These are phyloP conservation scores for Urocolius indicus DNA, from an alignment of 2,113 vertebrate species.

Conservation along the genomic window DNA sequence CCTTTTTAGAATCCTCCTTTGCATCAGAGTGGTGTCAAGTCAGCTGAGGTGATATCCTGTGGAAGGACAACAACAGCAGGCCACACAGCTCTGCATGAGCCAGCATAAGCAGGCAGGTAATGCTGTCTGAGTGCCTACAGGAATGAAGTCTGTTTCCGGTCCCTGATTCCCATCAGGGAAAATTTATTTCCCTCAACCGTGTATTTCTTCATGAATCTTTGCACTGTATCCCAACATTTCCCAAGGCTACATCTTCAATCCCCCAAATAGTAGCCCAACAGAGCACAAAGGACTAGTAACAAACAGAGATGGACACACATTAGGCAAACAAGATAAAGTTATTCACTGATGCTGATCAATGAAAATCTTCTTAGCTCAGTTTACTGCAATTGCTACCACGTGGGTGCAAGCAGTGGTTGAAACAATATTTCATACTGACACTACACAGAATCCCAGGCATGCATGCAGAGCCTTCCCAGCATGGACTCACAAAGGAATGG, in stretches of 20 bases:
- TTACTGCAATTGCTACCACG: background rate
- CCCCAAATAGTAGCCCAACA: background rate
- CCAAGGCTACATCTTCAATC: background rate
- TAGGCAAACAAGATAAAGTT: background rate
- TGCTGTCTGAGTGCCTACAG: background rate
- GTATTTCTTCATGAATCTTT: background rate
- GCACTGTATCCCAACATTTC: rapidly evolving
- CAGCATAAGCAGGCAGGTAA: rapidly evolving
- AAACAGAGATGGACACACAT: background rate
- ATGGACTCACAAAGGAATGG: background rate
- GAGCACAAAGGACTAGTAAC: background rate
- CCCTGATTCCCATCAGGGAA: background rate
- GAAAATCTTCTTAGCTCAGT: background rate
- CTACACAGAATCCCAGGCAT: background rate
- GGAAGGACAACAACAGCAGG: background rate
- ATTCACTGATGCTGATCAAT: background rate
- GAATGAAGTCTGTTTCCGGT: background rate
- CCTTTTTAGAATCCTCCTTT: background rate
- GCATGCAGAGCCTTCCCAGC: background rate
- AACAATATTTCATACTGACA: background rate
- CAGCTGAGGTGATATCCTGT: rapidly evolving
- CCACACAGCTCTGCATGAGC: rapidly evolving
- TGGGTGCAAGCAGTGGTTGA: background rate
- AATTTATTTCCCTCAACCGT: background rate
- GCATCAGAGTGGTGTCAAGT: background rate